These are phyloP conservation scores for Erannis defoliaria DNA, from an alignment of 2,888 invertebrate genomes.

Conservation along the genomic window DNA sequence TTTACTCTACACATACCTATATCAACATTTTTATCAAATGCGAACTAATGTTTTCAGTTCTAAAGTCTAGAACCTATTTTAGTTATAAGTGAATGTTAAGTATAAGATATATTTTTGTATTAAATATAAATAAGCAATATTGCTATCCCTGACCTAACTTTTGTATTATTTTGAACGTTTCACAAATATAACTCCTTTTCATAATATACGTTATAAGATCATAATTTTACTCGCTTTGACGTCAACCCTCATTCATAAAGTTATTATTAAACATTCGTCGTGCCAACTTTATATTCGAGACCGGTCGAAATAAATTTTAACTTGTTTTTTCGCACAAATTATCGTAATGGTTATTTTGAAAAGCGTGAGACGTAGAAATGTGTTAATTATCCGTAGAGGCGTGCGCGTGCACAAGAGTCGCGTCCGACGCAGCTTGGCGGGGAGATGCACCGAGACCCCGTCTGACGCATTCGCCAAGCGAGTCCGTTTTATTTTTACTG, in stretches of 20 bases:
- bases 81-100: conserved; percentile 2
- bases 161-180: conserved; percentile 38
- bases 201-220: conserved; percentile 40
- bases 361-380: conserved; percentile 28
- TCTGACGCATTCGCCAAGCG: conserved; percentile 60
- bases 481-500: conserved; percentile 74
- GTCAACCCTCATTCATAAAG: conserved; percentile 80
- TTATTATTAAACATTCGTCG: conserved; percentile 59
- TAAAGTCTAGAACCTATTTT: conserved; percentile 32
- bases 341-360: conserved; percentile 52
- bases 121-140: conserved; percentile 23
- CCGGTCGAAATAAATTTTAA: conserved; percentile 45
- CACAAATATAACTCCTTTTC: conserved; percentile 29
- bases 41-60: conserved; percentile 26
- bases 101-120: conserved; percentile 11
- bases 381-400: conserved; percentile 7
- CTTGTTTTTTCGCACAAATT: conserved; percentile 53
- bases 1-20: conserved; percentile 33
- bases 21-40: not conserved
- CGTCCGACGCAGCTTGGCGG: conserved; percentile 12
- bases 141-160: conserved; percentile 36
- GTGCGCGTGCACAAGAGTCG: conserved; percentile 5
- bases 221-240: conserved; percentile 60
- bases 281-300: conserved; percentile 60
- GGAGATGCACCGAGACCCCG: conserved; percentile 48